Percentiles rank a stretch among this genome's conserved stretches.
Conservation (phyloP, 2,797 vertebrate species). For the Telmatherina bonti region DNA sequence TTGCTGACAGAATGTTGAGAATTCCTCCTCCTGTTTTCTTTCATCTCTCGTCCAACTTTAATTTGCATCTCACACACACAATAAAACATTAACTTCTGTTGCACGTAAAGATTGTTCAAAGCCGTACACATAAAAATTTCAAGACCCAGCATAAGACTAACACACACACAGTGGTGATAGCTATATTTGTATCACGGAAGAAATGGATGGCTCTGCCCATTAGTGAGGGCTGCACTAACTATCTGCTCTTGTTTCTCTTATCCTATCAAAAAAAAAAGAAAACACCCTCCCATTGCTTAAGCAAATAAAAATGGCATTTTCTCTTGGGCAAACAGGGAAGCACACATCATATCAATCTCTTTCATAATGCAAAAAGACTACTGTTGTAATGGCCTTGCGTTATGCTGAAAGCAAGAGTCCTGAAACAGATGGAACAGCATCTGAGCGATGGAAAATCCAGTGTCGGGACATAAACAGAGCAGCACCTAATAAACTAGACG, state of each 20-base stretch:
- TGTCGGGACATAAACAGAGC: constrained; percentile 37
- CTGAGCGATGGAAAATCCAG: constrained; percentile 39
- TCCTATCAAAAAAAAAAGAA: constrained; percentile 24
- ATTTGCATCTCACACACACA: constrained; percentile 14
- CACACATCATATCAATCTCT: constrained; percentile 63
- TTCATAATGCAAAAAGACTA: constrained; percentile 71
- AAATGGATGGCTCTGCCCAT: constrained; percentile 39
- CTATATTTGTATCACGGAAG: constrained; percentile 31
- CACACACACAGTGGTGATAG: constrained; percentile 4
- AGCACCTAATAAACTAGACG: constrained; percentile 37
- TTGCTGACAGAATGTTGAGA: constrained; percentile 31
- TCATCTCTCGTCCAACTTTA: constrained; percentile 24
- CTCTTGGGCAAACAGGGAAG: constrained; percentile 55
- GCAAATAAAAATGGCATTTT: constrained; percentile 63
- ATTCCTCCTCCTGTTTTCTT: constrained; percentile 19
- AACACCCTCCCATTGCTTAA: constrained; percentile 41
- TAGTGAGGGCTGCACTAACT: constrained; percentile 37
- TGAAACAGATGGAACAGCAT: constrained; percentile 65
- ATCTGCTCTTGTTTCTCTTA: constrained; percentile 36
- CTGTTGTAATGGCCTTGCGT: constrained; percentile 61
- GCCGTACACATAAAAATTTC: constrained; percentile 1
- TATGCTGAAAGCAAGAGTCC: constrained; percentile 67
- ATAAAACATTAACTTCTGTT: constrained; percentile 15
- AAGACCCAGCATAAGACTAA: constrained; percentile 6
- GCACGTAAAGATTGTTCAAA: constrained; percentile 10